A percentile compares a stretch with the other conserved stretches of the same genome.
Conservation (phyloP, 2,888 invertebrate species). For the Coremacera marginata region DNA sequence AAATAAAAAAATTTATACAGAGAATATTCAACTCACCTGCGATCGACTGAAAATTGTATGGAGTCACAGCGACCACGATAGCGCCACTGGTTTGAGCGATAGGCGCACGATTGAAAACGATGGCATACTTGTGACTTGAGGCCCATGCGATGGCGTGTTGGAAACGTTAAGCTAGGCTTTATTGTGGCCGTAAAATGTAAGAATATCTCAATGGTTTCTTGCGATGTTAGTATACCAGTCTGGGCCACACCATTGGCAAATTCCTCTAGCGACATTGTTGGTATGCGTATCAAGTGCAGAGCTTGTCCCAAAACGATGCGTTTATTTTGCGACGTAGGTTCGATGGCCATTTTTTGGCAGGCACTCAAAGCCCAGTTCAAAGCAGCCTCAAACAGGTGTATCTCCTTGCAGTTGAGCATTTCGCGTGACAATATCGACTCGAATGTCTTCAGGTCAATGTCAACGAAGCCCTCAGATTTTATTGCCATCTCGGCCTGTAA, state of each 20-base stretch:
- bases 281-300: conserved; percentile 89
- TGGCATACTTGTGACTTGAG: conserved; percentile 95
- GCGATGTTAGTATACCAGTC: conserved; percentile 88
- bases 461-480: conserved; percentile 94
- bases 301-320: conserved; percentile 81
- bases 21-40: conserved; percentile 67
- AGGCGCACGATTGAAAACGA: conserved; percentile 96
- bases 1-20: not conserved
- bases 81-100: conserved; percentile 97
- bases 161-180: conserved; percentile 87
- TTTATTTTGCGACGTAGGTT: conserved; percentile 84
- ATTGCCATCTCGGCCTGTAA: conserved; percentile 94
- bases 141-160: conserved; percentile 85
- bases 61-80: conserved; percentile 96
- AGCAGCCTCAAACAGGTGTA: conserved; percentile 90
- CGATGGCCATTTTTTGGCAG: conserved; percentile 86
- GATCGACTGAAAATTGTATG: conserved; percentile 96
- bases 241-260: conserved; percentile 97
- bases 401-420: conserved; percentile 95
- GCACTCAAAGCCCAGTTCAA: conserved; percentile 94
- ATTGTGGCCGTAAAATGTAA: conserved; percentile 92
- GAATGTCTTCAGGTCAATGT: conserved; percentile 93
- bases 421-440: conserved; percentile 92
- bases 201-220: conserved; percentile 96
- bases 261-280: conserved; percentile 93